A percentile compares a stretch with the other conserved stretches of the same genome.
Conservation (phyloP, 2,888 invertebrate species). For the Anorthoa munda region DNA sequence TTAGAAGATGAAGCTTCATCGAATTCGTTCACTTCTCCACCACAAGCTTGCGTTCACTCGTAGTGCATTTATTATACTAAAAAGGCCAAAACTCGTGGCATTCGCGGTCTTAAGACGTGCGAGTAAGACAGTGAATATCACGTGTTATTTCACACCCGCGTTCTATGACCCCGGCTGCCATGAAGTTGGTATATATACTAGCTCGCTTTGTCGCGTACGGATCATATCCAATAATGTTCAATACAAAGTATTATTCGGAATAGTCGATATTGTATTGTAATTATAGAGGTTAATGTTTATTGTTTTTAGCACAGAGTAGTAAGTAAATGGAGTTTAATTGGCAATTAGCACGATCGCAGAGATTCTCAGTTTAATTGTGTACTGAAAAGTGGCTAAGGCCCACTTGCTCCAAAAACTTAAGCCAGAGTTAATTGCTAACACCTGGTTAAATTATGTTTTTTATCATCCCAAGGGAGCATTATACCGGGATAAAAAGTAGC, state of each 20-base stretch:
- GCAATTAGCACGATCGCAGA: too few species aligned
- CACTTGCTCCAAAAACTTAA: too few species aligned
- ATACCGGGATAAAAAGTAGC: too few species aligned
- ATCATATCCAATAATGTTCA: conserved; percentile 48
- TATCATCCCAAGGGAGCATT: too few species aligned
- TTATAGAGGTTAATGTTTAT: conserved; percentile 21
- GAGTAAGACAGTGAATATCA: neutral
- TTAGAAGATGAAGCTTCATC: conserved; percentile 91
- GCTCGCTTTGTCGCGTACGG: conserved; percentile 45
- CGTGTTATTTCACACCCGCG: neutral
- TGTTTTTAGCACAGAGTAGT: conserved; percentile 23
- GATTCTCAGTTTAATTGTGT: neutral
- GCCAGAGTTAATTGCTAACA: too few species aligned
- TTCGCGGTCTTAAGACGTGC: neutral
- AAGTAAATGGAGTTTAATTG: conserved; percentile 41
- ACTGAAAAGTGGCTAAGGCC: neutral
- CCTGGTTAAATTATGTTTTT: too few species aligned
- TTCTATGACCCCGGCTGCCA: neutral
- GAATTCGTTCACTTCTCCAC: conserved; percentile 33
- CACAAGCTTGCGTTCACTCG: conserved; percentile 59
- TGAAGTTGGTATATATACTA: conserved; percentile 10
- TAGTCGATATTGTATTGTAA: conserved; percentile 39
- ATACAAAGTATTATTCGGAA: conserved; percentile 55
- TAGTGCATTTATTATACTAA: conserved; percentile 65
- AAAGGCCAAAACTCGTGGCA: neutral